Conservation (phyloP, 2,113 vertebrate genomes). For the Saccopteryx leptura region DNA sequence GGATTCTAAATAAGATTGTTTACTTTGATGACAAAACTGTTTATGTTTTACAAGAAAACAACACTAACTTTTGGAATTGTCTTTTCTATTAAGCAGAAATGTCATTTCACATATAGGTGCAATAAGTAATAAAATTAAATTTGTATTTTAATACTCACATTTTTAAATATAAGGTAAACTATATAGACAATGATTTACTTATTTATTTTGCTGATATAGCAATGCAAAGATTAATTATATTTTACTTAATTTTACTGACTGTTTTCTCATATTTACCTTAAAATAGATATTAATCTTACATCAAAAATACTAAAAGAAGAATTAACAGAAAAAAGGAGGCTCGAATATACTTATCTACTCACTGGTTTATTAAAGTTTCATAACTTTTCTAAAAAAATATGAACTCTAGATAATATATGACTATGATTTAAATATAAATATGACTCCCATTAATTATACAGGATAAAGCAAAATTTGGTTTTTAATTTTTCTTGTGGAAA, state of each 20-base stretch:
- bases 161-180: not conserved
- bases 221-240: not conserved
- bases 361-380: not conserved
- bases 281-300: not conserved
- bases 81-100: not conserved
- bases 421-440: not conserved
- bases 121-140: not conserved
- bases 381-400: not conserved
- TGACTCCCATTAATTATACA: not conserved
- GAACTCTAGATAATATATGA: not conserved
- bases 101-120: not conserved
- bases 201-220: not conserved
- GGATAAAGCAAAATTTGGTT: not conserved
- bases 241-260: not conserved
- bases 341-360: not conserved
- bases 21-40: not conserved
- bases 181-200: not conserved
- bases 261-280: not conserved
- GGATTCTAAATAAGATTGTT: not conserved
- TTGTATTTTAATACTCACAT: not conserved
- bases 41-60: not conserved
- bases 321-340: not conserved
- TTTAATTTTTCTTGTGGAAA: not conserved
- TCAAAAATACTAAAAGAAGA: not conserved
- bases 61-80: not conserved